Percentiles rank a stretch among this genome's conserved stretches.
Evolutionary conservation across 1,140 invertebrate species (phyloP).

Genomic region (Mizuhopecten yessoensis): DNA sequence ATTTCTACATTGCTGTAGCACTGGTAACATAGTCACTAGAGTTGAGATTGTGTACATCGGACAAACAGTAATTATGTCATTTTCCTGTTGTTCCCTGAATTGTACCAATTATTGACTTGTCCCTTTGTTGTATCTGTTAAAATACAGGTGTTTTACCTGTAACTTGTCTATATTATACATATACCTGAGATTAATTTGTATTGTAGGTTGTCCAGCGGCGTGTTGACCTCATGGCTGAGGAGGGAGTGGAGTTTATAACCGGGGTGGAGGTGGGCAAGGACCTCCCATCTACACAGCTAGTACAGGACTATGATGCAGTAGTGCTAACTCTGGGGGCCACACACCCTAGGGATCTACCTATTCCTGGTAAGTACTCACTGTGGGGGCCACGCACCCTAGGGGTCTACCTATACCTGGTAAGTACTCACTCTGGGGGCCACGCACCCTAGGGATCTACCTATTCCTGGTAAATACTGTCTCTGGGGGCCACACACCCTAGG

Average conservation of each 20-base stretch:
- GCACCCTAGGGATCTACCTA: slow-evolving; percentile 94
- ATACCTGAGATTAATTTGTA: neutral
- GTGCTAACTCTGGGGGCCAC: slow-evolving; percentile 96
- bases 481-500: slow-evolving; percentile 98
- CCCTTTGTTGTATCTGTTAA: too few relatives aligned
- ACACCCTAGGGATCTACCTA: slow-evolving; percentile 94
- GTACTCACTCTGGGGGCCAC: neutral
- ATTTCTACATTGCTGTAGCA: too few relatives aligned
- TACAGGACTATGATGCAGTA: slow-evolving; percentile 92
- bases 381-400: slow-evolving; percentile 97
- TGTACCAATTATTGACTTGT: too few relatives aligned
- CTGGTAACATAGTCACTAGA: too few relatives aligned
- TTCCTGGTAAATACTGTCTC: slow-evolving; percentile 87
- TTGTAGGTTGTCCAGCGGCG: slow-evolving; percentile 90
- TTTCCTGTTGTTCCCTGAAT: too few relatives aligned
- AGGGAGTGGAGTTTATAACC: slow-evolving; percentile 96
- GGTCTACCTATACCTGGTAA: slow-evolving; percentile 88
- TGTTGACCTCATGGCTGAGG: slow-evolving; percentile 92
- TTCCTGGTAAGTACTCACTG: slow-evolving; percentile 86
- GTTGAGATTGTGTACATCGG: too few relatives aligned
- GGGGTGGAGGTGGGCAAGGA: slow-evolving; percentile 96
- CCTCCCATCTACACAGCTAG: slow-evolving; percentile 90
- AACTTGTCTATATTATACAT: too few relatives aligned
- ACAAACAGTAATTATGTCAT: too few relatives aligned
- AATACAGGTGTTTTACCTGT: too few relatives aligned